Evolutionary conservation across 2,888 invertebrate genomes (phyloP).

Genomic region (Rhagonycha lutea): DNA sequence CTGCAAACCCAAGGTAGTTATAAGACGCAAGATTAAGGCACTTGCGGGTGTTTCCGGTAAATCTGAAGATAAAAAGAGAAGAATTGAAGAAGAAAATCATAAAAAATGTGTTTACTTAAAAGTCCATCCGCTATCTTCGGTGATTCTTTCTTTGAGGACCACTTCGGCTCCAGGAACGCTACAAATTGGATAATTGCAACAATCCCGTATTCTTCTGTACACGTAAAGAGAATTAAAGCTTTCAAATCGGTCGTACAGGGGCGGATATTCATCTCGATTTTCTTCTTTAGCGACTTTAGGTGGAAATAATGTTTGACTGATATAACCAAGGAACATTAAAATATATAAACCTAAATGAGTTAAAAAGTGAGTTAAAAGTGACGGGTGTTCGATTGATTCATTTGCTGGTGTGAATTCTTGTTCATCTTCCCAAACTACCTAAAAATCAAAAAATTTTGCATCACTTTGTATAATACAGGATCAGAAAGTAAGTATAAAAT

Average conservation of each 20-base stretch:
- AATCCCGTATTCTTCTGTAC: slow-evolving; percentile 90
- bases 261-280: slow-evolving; percentile 80
- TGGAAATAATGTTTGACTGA: slow-evolving; percentile 85
- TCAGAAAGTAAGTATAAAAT: not conserved
- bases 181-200: slow-evolving; percentile 93
- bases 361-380: slow-evolving; percentile 79
- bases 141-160: slow-evolving; percentile 80
- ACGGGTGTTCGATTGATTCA: slow-evolving; percentile 78
- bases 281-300: slow-evolving; percentile 82
- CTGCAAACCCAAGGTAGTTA: slow-evolving; percentile 97
- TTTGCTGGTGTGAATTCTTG: slow-evolving; percentile 36
- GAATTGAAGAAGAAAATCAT: not conserved
- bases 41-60: slow-evolving; percentile 78
- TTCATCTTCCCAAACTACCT: not conserved
- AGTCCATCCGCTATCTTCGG: slow-evolving; percentile 90
- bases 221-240: slow-evolving; percentile 90
- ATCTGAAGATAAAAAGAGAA: slow-evolving; percentile 57
- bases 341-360: slow-evolving; percentile 90
- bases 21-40: slow-evolving; percentile 97
- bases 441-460: not conserved
- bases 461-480: not conserved
- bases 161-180: slow-evolving; percentile 91
- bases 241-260: slow-evolving; percentile 83
- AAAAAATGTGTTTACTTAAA: slow-evolving; percentile 70
- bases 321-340: slow-evolving; percentile 89